Percentiles rank a stretch among this genome's conserved stretches.
phyloP scores from a whole-genome alignment of 2,888 invertebrate species.

The Alloscopus bannaensis region DNA sequence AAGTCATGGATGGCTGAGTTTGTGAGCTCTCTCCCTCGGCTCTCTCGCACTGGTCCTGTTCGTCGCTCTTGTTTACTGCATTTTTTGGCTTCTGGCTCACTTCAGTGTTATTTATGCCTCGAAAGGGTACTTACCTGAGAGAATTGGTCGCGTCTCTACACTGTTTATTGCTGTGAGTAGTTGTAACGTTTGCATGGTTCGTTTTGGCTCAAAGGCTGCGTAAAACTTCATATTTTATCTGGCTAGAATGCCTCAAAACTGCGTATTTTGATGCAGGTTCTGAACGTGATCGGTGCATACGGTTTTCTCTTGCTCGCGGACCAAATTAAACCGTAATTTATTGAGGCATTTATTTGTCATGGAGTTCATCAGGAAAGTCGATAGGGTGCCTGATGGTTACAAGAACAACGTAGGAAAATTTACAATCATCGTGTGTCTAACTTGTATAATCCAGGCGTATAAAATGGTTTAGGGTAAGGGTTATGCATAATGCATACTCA shows the following conservation, averaged over 20 bases:
- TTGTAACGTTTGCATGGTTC: too few relatives aligned
- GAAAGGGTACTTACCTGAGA: constrained; percentile 34
- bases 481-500: neutral
- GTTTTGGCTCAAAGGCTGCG: too few relatives aligned
- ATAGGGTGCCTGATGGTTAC: constrained; percentile 46
- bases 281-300: neutral
- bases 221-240: too few relatives aligned
- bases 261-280: constrained; percentile 9
- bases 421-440: too few relatives aligned
- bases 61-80: constrained; percentile 34
- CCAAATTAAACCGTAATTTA: constrained; percentile 44
- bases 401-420: neutral
- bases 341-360: constrained; percentile 46
- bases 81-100: constrained; percentile 50
- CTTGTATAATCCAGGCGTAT: too few relatives aligned
- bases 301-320: constrained; percentile 25
- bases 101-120: constrained; percentile 46
- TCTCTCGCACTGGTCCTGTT: too few relatives aligned
- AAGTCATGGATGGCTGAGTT: constrained; percentile 44
- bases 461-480: too few relatives aligned
- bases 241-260: too few relatives aligned
- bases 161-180: too few relatives aligned
- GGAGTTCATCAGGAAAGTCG: constrained; percentile 45
- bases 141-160: too few relatives aligned
- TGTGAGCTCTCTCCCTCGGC: neutral